Evolutionary conservation across 2,797 vertebrate species (phyloP).

Genomic region (Lithobates pipiens): DNA sequence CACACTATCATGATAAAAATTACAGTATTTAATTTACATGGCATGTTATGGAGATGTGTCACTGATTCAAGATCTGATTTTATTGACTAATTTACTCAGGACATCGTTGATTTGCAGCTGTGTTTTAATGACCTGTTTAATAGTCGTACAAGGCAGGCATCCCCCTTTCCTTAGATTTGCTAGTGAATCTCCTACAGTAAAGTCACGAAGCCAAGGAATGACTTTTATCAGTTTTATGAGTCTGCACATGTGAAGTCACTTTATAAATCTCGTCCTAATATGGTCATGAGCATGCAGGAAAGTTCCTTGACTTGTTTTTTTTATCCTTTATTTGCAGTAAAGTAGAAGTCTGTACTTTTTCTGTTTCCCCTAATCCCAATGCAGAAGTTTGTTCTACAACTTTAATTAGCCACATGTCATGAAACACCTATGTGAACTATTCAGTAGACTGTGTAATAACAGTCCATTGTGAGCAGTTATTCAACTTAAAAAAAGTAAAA

Average conservation of each 20-base stretch:
- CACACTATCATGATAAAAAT: no score
- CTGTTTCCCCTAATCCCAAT: neutral
- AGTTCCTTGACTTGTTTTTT: constrained; percentile 16
- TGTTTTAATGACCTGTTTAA: neutral
- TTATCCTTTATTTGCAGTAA: constrained; percentile 30
- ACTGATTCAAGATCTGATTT: neutral
- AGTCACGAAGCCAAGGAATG: constrained; percentile 17
- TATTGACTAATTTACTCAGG: neutral
- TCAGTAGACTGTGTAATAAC: constrained; percentile 26
- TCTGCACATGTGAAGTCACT: constrained; percentile 28
- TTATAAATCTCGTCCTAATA: constrained; percentile 48
- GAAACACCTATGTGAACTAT: constrained; percentile 4
- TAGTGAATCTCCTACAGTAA: constrained; percentile 32
- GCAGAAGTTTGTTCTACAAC: constrained; percentile 26
- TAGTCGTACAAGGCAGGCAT: constrained; percentile 1
- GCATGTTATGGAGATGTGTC: neutral
- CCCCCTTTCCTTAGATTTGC: neutral
- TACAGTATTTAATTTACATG: neutral
- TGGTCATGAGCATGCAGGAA: constrained; percentile 3
- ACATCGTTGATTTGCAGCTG: neutral
- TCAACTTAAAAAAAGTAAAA: neutral
- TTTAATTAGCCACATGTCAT: constrained; percentile 44
- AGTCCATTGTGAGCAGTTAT: neutral
- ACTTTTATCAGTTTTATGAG: constrained; percentile 51
- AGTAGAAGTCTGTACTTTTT: constrained; percentile 30